phyloP scores from a whole-genome alignment of 2,888 invertebrate genomes.

The Eudemis profundana region DNA sequence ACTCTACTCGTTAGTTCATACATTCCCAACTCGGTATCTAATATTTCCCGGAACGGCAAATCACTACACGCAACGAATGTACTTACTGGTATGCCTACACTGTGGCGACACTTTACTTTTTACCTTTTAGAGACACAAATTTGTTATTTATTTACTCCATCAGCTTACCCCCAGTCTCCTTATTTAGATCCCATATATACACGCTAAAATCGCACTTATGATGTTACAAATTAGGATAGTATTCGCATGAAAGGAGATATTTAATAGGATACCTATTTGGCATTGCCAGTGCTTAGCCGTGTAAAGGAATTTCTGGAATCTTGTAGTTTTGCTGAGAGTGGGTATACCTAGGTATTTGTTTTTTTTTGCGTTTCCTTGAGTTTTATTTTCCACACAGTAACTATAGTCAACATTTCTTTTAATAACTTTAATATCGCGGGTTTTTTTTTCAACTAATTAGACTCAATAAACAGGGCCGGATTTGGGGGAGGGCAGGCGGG shows the following conservation, averaged over 20 bases:
- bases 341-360: not conserved
- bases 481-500: too few species aligned
- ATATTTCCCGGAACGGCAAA: too few species aligned
- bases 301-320: conserved; percentile 16
- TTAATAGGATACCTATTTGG: conserved; percentile 18
- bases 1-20: too few species aligned
- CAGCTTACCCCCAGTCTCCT: conserved; percentile 16
- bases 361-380: too few species aligned
- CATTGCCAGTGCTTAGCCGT: not conserved
- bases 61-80: too few species aligned
- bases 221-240: not conserved
- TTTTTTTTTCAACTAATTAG: not conserved
- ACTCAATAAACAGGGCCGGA: too few species aligned
- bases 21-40: too few species aligned
- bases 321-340: conserved; percentile 6
- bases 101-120: not conserved
- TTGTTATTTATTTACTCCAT: conserved; percentile 26
- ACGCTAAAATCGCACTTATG: not conserved
- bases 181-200: not conserved
- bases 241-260: not conserved
- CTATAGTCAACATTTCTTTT: not conserved
- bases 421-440: too few species aligned
- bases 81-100: too few species aligned
- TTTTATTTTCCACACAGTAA: not conserved
- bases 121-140: conserved; percentile 26